These are phyloP conservation scores for Drosophila busckii DNA, from an alignment of 1,140 invertebrate genomes.

Conservation along the genomic window DNA sequence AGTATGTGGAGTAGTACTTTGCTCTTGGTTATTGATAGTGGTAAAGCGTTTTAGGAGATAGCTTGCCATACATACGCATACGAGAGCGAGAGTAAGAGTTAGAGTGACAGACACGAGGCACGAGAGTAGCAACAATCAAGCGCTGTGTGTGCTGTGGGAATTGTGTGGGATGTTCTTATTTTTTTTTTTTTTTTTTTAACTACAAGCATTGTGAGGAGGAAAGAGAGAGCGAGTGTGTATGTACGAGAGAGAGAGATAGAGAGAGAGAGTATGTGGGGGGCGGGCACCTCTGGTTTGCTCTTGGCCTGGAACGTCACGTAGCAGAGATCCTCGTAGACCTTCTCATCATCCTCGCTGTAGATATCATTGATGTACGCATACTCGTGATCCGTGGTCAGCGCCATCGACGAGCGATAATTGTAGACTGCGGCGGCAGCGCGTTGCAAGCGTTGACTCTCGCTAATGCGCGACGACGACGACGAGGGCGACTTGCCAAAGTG, in stretches of 20 bases:
- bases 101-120: no score
- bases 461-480: slow-evolving; percentile 36
- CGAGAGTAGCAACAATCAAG: no score
- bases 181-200: no score
- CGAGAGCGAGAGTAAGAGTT: no score
- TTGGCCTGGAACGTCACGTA: slow-evolving; percentile 88
- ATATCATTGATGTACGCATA: slow-evolving; percentile 70
- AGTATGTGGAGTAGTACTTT: no score
- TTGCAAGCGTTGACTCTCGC: slow-evolving; percentile 64
- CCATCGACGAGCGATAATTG: slow-evolving; percentile 62
- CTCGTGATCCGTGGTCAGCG: slow-evolving; percentile 55
- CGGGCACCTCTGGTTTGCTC: slow-evolving; percentile 81
- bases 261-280: slow-evolving; percentile 2
- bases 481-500: slow-evolving; percentile 28
- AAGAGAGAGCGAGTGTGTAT: no score
- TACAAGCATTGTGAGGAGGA: no score
- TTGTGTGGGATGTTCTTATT: no score
- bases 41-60: no score
- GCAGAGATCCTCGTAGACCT: slow-evolving; percentile 93
- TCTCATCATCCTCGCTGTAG: slow-evolving; percentile 83
- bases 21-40: no score
- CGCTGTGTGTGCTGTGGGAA: no score
- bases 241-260: slow-evolving; percentile 3
- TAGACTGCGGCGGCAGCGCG: slow-evolving; percentile 64
- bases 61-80: no score